These are phyloP conservation scores for Phylloscopus collybita DNA, from an alignment of 2,797 vertebrate genomes.

Conservation along the genomic window DNA sequence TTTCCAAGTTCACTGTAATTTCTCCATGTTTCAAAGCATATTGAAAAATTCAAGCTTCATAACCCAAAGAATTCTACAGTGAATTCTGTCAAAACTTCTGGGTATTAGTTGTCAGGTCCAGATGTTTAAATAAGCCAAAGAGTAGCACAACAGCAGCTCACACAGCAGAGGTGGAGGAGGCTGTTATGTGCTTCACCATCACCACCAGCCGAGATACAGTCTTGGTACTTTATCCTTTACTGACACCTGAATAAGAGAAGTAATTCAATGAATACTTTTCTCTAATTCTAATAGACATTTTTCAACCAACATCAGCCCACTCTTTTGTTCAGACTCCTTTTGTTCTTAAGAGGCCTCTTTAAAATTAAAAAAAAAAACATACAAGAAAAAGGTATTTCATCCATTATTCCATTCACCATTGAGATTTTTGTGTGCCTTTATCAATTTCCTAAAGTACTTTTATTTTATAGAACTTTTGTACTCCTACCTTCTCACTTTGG, in stretches of 20 bases:
- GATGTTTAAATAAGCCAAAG: background rate
- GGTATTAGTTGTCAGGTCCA: background rate
- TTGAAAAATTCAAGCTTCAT: conserved; percentile 17
- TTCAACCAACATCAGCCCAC: background rate
- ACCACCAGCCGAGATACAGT: background rate
- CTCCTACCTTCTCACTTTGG: background rate
- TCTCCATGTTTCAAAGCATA: background rate
- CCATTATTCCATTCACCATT: background rate
- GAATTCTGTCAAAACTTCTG: background rate
- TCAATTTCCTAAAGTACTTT: background rate
- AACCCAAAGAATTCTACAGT: background rate
- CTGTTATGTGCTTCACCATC: background rate
- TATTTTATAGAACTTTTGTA: background rate
- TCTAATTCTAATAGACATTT: background rate
- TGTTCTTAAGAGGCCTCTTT: background rate
- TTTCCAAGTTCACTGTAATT: background rate
- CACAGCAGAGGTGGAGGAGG: background rate
- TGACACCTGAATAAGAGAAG: background rate
- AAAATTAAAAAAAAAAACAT: background rate
- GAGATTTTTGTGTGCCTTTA: background rate
- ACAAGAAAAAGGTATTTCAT: background rate
- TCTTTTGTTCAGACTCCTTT: background rate
- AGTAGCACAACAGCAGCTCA: background rate
- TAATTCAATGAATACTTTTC: background rate
- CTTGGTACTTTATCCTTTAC: background rate